Evolutionary conservation across 23 tunicate genomes (phyloP).

Genomic region (Phallusia fumigata): DNA sequence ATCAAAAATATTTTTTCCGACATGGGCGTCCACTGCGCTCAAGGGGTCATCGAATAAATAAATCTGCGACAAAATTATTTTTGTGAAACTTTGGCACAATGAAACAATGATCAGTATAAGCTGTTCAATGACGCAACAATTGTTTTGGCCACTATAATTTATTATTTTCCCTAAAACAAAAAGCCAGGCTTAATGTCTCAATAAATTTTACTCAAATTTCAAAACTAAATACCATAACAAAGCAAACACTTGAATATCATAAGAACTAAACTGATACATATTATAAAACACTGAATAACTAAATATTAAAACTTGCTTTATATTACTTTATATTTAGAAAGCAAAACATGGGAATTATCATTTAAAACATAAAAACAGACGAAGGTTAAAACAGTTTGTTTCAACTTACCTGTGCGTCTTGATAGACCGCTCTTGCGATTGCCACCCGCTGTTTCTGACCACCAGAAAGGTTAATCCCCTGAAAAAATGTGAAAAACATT

Average conservation of each 20-base stretch:
- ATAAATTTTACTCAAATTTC: too few species aligned
- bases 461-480: constrained; percentile 98
- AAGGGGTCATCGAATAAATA: constrained; percentile 97
- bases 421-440: constrained; percentile 96
- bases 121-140: too few species aligned
- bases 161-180: too few species aligned
- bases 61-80: too few species aligned
- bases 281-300: too few species aligned
- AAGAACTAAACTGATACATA: too few species aligned
- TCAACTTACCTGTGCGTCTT: constrained; percentile 81
- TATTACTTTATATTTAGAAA: not conserved
- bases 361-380: not conserved
- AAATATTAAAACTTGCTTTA: not conserved
- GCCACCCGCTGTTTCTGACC: constrained; percentile 98
- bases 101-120: too few species aligned
- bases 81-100: too few species aligned
- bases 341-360: not conserved
- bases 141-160: too few species aligned
- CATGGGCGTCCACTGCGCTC: constrained; percentile 98
- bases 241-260: too few species aligned
- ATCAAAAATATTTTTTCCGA: constrained; percentile 87
- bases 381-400: not conserved
- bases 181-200: too few species aligned
- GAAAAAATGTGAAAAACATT: constrained; percentile 9
- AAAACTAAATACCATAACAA: too few species aligned